Evolutionary conservation across 2,113 vertebrate genomes (phyloP).

Genomic region (Guaruba guarouba): DNA sequence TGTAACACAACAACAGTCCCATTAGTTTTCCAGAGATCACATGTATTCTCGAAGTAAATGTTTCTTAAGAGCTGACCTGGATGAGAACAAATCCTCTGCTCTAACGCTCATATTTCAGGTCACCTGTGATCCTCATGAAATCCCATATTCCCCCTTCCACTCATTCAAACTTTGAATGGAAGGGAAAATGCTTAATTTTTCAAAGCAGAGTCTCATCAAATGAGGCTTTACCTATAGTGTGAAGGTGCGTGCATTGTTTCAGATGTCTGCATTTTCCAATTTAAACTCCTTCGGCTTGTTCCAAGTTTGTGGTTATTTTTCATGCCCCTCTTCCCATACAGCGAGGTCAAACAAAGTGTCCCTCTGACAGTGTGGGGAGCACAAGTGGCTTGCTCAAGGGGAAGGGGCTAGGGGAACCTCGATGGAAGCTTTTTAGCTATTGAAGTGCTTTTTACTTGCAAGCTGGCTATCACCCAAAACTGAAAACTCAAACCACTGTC

Average conservation of each 20-base stretch:
- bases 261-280: not conserved
- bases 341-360: not conserved
- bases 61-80: not conserved
- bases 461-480: not conserved
- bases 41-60: not conserved
- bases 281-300: not conserved
- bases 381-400: not conserved
- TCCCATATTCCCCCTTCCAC: not conserved
- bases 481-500: not conserved
- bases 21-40: not conserved
- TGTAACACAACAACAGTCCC: not conserved
- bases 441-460: not conserved
- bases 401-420: not conserved
- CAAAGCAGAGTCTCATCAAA: not conserved
- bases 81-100: not conserved
- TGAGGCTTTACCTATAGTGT: not conserved
- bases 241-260: fast-evolving
- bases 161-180: not conserved
- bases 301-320: not conserved
- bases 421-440: not conserved
- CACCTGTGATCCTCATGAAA: not conserved
- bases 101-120: not conserved
- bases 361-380: not conserved
- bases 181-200: not conserved
- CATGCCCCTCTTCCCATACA: not conserved